These are phyloP conservation scores for Megaceryle maxima DNA, from an alignment of 2,113 vertebrate genomes.

Conservation along the genomic window DNA sequence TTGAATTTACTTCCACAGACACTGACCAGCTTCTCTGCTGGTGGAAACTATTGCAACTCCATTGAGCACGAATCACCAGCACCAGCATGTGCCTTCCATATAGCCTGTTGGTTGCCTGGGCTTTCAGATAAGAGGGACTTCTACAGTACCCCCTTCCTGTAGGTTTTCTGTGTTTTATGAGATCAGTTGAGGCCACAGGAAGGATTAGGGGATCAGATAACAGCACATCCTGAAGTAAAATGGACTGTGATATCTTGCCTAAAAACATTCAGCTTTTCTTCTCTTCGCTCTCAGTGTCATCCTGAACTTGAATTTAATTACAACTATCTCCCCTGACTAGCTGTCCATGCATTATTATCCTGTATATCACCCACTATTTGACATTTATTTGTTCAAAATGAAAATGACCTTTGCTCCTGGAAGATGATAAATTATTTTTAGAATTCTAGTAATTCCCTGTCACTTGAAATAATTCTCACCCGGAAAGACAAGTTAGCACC, in stretches of 20 bases:
- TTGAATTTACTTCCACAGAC: not conserved
- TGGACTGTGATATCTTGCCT: not conserved
- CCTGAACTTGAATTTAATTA: conserved; percentile 42
- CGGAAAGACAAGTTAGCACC: not conserved
- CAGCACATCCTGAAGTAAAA: not conserved
- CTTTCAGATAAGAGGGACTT: not conserved
- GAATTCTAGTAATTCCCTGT: conserved; percentile 12
- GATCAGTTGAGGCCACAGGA: not conserved
- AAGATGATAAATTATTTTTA: conserved; percentile 39
- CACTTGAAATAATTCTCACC: not conserved
- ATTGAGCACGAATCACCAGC: not conserved
- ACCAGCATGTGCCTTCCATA: not conserved
- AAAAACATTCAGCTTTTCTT: not conserved
- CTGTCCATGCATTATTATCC: conserved; percentile 12
- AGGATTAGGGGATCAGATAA: not conserved
- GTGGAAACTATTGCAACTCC: not conserved
- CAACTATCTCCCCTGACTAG: conserved; percentile 11
- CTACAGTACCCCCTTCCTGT: not conserved
- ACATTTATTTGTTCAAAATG: conserved; percentile 56
- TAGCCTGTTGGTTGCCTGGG: not conserved
- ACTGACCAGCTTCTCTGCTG: not conserved
- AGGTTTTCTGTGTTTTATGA: not conserved
- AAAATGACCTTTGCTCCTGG: conserved; percentile 39
- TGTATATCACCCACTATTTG: conserved; percentile 17
- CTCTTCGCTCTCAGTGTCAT: not conserved